Evolutionary conservation across 2,113 vertebrate genomes (phyloP), one percentile per base, ranked within the genome.

Genomic region (Oenanthe melanoleuca): DNA sequence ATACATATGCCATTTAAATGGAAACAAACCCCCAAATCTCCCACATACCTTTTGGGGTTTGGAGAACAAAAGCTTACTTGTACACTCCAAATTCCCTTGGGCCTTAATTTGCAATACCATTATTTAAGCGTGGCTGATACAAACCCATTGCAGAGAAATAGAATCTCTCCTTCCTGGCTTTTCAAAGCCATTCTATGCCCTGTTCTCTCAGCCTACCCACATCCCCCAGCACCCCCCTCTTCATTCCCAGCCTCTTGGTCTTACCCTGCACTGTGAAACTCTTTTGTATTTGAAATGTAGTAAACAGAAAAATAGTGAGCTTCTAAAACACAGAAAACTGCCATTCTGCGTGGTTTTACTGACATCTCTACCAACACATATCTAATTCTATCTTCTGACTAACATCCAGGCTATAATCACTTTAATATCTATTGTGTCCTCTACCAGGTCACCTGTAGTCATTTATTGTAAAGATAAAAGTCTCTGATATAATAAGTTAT

Each of bases 61-160:
- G 90, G 61, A 3, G 8, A 92, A 97, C 96, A 96, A 97, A 97
- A 95, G 92, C 90, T 93, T 8, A 7, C 89, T 94, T 96, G 85
- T 96, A 86, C 0, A 10, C 47, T 88, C 53, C 44, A 70, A 86
- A 90, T 94, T 95, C 94, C 92, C 89, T 65, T 92, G 88, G 88
- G 94, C 89, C 88, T 96, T 85, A 93, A 92, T 96, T 96, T 96
- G 94, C 92, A 83, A 88, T 86, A 83, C 89, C 64, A 90, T 95
- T 94, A 93, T 88, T 97, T 93, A 94, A 95, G 92, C 81, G 86
- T 91, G 82, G 92, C 79, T 80, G 69, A 78, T 92, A 95, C 37
- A 92, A 94, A 92, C 64, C 85, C 82, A 60, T 67, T 67, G 93
- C 92, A 93, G 86, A 86, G 92, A 93, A 93, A 90, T 42, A 88